Percentiles rank a stretch among this genome's conserved stretches.
Conservation (phyloP, 2,113 vertebrate genomes). For the Xenopus borealis region DNA sequence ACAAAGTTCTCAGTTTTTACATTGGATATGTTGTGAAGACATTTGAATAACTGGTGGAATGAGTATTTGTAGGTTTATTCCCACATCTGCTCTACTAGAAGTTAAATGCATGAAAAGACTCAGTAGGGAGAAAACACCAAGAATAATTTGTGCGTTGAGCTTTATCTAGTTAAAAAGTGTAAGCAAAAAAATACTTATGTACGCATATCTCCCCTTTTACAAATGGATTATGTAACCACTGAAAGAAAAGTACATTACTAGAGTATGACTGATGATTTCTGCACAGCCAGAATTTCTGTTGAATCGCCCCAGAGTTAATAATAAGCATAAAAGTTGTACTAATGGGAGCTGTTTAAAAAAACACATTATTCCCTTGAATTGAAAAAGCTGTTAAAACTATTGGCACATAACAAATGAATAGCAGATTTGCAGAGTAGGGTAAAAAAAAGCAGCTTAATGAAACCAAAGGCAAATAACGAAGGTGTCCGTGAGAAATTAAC, state of each 20-base stretch:
- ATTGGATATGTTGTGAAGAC: too few species aligned
- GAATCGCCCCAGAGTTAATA: slow-evolving; percentile 16
- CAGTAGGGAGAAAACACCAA: too few species aligned
- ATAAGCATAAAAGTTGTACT: slow-evolving; percentile 33
- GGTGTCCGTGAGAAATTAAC: slow-evolving; percentile 46
- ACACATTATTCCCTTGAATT: slow-evolving; percentile 34
- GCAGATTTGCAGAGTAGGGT: slow-evolving; percentile 54
- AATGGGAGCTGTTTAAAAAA: slow-evolving; percentile 35
- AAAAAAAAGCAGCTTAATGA: slow-evolving; percentile 55
- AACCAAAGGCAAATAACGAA: slow-evolving; percentile 50
- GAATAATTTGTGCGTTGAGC: too few species aligned
- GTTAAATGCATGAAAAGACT: too few species aligned
- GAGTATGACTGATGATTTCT: slow-evolving; percentile 13
- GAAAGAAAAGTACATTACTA: slow-evolving; percentile 1
- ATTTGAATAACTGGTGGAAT: too few species aligned
- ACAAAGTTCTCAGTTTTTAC: too few species aligned
- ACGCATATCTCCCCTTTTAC: not conserved
- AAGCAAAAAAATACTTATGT: too few species aligned
- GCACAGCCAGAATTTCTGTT: slow-evolving; percentile 15
- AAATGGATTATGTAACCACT: slow-evolving; percentile 10
- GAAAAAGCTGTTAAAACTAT: slow-evolving; percentile 56
- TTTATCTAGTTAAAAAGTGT: too few species aligned
- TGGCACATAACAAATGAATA: slow-evolving; percentile 55
- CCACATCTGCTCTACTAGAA: too few species aligned
- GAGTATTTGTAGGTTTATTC: too few species aligned